These are phyloP conservation scores for Drosophila subsilvestris DNA, from an alignment of 2,888 invertebrate genomes.

Conservation along the genomic window DNA sequence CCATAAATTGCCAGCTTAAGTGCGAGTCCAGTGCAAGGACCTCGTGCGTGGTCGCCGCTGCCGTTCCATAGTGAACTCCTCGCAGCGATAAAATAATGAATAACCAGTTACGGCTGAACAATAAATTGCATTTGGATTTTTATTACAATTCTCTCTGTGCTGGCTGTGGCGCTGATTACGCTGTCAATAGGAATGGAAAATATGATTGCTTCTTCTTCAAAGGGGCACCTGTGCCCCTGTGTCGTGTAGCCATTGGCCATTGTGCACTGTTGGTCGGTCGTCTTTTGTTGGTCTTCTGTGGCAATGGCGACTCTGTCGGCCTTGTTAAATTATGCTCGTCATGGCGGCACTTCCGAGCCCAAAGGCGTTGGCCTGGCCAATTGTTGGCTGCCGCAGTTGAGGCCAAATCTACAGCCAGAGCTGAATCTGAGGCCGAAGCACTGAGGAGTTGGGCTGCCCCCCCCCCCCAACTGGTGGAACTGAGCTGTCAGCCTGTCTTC, in stretches of 20 bases:
- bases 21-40: conserved; percentile 51
- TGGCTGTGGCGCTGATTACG: conserved; percentile 71
- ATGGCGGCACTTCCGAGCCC: conserved; percentile 77
- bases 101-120: conserved; percentile 71
- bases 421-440: conserved; percentile 18
- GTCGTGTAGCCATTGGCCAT: conserved; percentile 36
- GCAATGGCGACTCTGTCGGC: conserved; percentile 49
- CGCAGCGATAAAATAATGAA: conserved; percentile 82
- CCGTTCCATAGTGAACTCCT: conserved; percentile 71
- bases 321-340: conserved; percentile 81
- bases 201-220: conserved; percentile 61
- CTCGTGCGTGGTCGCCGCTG: conserved; percentile 72
- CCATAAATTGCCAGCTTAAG: conserved; percentile 78
- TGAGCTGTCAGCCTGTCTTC: conserved; percentile 59
- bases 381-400: conserved; percentile 52
- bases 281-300: conserved; percentile 15
- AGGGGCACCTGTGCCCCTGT: conserved; percentile 21
- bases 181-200: conserved; percentile 78
- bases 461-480: conserved; percentile 18
- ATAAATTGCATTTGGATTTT: conserved; percentile 77
- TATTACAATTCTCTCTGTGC: conserved; percentile 49
- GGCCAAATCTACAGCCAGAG: conserved; percentile 23
- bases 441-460: neutral
- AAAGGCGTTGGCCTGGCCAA: conserved; percentile 51
- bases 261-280: conserved; percentile 12